phyloP scores from a whole-genome alignment of 1,140 invertebrate species.

The Lucilia cuprina region DNA sequence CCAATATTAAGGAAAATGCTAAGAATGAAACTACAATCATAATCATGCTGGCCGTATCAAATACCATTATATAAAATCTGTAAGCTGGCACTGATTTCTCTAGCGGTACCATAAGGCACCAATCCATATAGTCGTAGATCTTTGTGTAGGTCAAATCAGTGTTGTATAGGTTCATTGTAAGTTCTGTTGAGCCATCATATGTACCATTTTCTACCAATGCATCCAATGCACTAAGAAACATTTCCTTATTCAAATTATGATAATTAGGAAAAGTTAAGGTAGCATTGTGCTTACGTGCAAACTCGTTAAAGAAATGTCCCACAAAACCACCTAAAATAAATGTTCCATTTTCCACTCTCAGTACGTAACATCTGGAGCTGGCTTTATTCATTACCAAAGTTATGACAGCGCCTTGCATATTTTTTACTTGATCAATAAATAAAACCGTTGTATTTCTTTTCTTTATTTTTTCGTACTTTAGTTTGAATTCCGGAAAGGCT shows the following conservation, averaged over 20 bases:
- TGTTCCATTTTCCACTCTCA: neutral
- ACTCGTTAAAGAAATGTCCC: constrained; percentile 4
- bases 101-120: constrained; percentile 6
- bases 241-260: neutral
- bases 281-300: neutral
- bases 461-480: neutral
- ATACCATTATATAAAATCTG: constrained; percentile 10
- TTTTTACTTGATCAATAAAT: neutral
- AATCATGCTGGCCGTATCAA: neutral
- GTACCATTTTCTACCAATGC: neutral
- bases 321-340: neutral
- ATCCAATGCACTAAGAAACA: neutral
- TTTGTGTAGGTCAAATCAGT: neutral
- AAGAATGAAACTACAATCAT: neutral
- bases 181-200: neutral
- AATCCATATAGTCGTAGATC: neutral
- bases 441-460: neutral
- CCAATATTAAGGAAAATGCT: neutral
- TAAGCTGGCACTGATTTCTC: neutral
- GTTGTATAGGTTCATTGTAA: neutral
- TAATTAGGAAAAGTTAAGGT: constrained; percentile 1
- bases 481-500: neutral
- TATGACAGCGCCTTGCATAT: neutral
- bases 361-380: neutral
- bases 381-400: neutral